A percentile compares a stretch with the other conserved stretches of the same genome.
These are phyloP conservation scores for Odontesthes bonariensis DNA, from an alignment of 2,113 vertebrate species.

Conservation along the genomic window DNA sequence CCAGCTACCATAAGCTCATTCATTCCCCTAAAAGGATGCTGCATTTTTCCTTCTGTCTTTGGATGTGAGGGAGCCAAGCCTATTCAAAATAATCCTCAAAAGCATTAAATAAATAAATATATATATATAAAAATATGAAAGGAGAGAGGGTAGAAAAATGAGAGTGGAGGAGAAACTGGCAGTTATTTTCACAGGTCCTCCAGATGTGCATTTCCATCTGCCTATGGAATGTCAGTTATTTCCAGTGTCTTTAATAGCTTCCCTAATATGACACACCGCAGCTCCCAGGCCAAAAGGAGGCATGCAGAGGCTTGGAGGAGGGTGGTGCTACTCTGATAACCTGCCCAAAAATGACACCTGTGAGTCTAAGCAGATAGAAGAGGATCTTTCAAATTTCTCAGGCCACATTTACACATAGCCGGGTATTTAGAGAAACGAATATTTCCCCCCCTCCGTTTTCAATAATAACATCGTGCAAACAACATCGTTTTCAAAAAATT, in stretches of 20 bases:
- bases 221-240: conserved; percentile 76
- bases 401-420: too few species aligned
- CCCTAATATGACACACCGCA: conserved; percentile 67
- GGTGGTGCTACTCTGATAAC: conserved; percentile 38
- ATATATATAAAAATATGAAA: conserved; percentile 1
- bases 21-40: conserved; percentile 75
- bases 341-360: conserved; percentile 47
- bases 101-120: conserved; percentile 33
- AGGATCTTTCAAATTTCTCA: conserved; percentile 36
- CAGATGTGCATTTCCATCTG: conserved; percentile 76
- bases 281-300: conserved; percentile 35
- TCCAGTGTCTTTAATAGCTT: conserved; percentile 74
- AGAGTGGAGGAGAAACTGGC: conserved; percentile 54
- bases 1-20: conserved; percentile 52
- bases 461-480: too few species aligned
- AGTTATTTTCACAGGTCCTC: conserved; percentile 57
- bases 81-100: conserved; percentile 67
- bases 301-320: conserved; percentile 26
- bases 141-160: conserved; percentile 46
- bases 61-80: conserved; percentile 44
- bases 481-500: too few species aligned
- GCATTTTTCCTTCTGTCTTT: conserved; percentile 56
- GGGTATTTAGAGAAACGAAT: too few species aligned
- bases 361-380: conserved; percentile 15
- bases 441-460: too few species aligned